Evolutionary conservation across 2,797 vertebrate species (phyloP), one percentile per base, ranked within the genome.

Genomic region (Hafferia zeledoni): DNA sequence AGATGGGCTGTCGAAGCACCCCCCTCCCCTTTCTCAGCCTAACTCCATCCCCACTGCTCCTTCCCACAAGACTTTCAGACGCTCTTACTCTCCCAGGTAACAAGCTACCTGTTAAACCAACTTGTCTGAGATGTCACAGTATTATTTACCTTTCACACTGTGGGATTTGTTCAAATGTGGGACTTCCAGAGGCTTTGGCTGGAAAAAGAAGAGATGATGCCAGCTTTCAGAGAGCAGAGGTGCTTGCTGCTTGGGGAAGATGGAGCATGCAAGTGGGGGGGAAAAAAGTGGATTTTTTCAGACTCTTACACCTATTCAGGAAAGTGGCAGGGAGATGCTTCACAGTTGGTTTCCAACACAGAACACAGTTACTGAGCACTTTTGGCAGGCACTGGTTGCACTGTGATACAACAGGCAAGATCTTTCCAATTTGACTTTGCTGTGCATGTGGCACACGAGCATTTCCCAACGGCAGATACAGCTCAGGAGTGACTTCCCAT

Each of bases 21-120:
- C 98, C 97, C 98, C 98, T 96, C 98, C 98, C 98, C 98, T 98
- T 98, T 98, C 98, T 97, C 98, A 99, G 98, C 98, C 99, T 98
- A 98, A 98, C 98, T 98, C 99, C 98, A 98, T 98, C 98, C 98
- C 99, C 97, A 98, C 98, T 90, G 98, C 98, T 98, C 99, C 99
- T 98, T 98, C 99, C 98, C 98, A 99, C 98, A 99, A 99, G 99
- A 98, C 98, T 98, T 99, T 99, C 97, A 99, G 99, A 98, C 98
- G 99, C 98, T 98, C 99, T 96, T 99, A 98, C 97, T 99, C 99
- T 98, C 99, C 99, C 98, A 99, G 99, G 99, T 99, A 99, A 99
- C 95, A 97, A 96, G 83, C 97, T 96, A 96, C 98, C 97, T 98
- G 97, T 98, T 97, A 97, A 96, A 95, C 93, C 94, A 94, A 94